These are phyloP conservation scores for Pristionchus entomophagus DNA, from an alignment of 2,888 invertebrate genomes.

Conservation along the genomic window DNA sequence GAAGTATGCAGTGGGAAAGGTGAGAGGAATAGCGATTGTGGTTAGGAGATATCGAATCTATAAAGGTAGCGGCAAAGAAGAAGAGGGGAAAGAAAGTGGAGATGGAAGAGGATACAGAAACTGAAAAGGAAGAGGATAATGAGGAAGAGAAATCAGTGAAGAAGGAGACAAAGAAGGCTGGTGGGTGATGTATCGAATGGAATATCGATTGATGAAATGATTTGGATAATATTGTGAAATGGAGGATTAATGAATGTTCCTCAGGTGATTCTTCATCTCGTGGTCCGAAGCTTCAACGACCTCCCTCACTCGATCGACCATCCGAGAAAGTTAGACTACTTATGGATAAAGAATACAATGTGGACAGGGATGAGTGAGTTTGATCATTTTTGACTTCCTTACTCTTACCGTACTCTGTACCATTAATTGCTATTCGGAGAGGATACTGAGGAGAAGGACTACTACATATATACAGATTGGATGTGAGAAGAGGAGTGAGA, in stretches of 20 bases:
- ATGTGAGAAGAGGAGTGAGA: not conserved
- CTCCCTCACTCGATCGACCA: not conserved
- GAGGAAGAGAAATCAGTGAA: not conserved
- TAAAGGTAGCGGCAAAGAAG: not conserved
- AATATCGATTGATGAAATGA: not conserved
- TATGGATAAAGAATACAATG: not conserved
- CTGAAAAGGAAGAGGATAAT: not conserved
- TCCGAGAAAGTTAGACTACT: not conserved
- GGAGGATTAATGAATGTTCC: too few species aligned
- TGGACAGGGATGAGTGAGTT: slow-evolving; percentile 28
- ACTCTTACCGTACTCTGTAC: too few species aligned
- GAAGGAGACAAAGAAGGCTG: not conserved
- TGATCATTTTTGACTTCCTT: not conserved
- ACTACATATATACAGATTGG: not conserved
- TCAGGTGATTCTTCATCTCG: too few species aligned
- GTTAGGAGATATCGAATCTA: not conserved
- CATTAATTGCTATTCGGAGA: too few species aligned
- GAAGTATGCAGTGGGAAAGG: not conserved
- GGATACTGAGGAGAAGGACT: not conserved
- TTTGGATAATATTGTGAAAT: too few species aligned
- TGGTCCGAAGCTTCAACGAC: not conserved
- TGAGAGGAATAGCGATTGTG: not conserved
- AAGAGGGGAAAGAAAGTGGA: not conserved
- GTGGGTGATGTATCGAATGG: not conserved
- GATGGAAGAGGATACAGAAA: not conserved